Percentiles rank a stretch among this genome's conserved stretches.
Conservation (phyloP, 2,888 invertebrate species). For the Drosophila sordidapex region DNA sequence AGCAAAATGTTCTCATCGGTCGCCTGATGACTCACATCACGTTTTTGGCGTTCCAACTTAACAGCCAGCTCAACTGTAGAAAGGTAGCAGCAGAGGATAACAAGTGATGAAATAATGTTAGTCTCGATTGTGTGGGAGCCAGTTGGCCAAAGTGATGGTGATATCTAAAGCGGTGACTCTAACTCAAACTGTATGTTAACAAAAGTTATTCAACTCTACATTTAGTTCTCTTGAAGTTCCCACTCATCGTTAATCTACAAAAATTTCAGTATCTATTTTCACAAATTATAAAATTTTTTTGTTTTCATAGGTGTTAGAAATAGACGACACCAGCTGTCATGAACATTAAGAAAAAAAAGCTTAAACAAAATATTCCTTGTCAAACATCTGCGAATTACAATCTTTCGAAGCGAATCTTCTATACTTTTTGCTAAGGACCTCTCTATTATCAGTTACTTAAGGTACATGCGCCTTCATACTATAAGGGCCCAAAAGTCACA, state of each 20-base stretch:
- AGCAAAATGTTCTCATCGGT: conserved; percentile 93
- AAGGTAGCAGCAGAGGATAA: conserved; percentile 58
- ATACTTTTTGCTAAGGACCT: not conserved
- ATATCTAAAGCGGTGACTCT: conserved; percentile 42
- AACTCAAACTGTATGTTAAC: not conserved
- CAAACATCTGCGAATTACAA: not conserved
- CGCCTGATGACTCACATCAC: conserved; percentile 84
- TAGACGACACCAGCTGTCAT: not conserved
- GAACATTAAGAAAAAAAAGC: not conserved
- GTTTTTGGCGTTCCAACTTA: conserved; percentile 81
- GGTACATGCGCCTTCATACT: conserved; percentile 12
- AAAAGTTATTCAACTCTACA: not conserved
- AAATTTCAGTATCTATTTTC: not conserved
- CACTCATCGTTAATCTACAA: not conserved
- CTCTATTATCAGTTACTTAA: conserved; percentile 13
- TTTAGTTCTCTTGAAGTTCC: not conserved
- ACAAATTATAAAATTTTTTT: not conserved
- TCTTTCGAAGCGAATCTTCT: not conserved
- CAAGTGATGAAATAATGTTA: conserved; percentile 46
- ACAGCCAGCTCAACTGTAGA: conserved; percentile 70
- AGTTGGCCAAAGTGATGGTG: conserved; percentile 45
- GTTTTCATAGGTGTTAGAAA: not conserved
- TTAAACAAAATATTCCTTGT: not conserved
- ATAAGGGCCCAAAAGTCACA: conserved; percentile 29
- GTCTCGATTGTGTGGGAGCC: conserved; percentile 24